Base-by-base conservation (phyloP, 2,888 invertebrate species). In the Imbricaverruca yamaguchii region DNA sequence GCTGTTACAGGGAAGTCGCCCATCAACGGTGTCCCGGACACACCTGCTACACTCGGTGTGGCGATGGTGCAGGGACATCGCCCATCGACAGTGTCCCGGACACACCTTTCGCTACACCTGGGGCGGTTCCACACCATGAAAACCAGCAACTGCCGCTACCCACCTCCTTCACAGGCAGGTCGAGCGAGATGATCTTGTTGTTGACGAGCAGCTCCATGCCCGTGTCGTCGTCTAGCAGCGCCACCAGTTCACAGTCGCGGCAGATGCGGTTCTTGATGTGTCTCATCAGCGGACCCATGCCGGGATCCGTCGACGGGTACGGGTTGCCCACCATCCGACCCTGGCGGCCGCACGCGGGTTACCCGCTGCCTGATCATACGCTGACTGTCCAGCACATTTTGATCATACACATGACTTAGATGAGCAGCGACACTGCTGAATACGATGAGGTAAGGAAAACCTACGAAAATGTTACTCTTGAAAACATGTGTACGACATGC, bases 221-320 rank as follows among this genome's bases (percentile, higher is more conserved):
- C 86, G 96, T 98, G 88, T 98, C 99, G 87, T 99, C 98, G 87
- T 99, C 98, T 0, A 98, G 88, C 56, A 99, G 88, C 0, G 98
- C 98, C n/a, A 99, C 96, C 82, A 99, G 89, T 87, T 99, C 98
- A 88, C 98, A 98, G 88, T 99, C 98, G 80, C 94, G 94, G 86
- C 96, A 97, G 84, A 98, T 98, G 89, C 98, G 98, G 88, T 99
- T 98, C 89, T 99, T 99, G 15, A 99, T 95, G 87, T 99, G 97
- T 67, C 98, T 91, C 98, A 99, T 98, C 18, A 98, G 89, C 0
- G 98, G 98, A 0, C 98, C 98, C 85, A 99, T 91, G 12, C 97
- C 98, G 0, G 94, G 92, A 87, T 98, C 98, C 59, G 92, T 90
- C 61, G 95, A 96, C 82, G 95, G 96, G 89, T 98, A 99, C 0